phyloP scores from a whole-genome alignment of 2,797 vertebrate species.

The Neosilurus hyrtlii region DNA sequence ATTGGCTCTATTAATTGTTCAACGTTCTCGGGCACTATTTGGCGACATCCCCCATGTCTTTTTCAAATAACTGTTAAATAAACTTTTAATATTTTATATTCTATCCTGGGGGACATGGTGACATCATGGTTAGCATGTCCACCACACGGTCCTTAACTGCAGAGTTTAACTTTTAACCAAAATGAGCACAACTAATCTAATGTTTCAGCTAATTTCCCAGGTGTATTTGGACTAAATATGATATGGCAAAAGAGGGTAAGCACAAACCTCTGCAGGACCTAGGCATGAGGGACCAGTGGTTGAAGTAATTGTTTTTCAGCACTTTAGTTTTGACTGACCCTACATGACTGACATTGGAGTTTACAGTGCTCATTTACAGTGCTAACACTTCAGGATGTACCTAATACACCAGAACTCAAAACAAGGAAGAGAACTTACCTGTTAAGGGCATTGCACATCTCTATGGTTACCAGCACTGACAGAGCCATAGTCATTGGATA shows the following conservation, averaged over 20 bases:
- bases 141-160: neutral
- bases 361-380: neutral
- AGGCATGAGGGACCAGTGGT: neutral
- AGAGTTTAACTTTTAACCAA: neutral
- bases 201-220: neutral
- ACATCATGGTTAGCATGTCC: too few relatives aligned
- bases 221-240: neutral
- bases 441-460: conserved; percentile 82
- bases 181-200: neutral
- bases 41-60: too few relatives aligned
- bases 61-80: neutral
- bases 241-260: neutral
- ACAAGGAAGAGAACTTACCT: conserved; percentile 61
- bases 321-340: neutral
- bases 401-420: neutral
- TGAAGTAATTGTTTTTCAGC: neutral
- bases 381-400: neutral
- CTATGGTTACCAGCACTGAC: conserved; percentile 80
- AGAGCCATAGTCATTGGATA: conserved; percentile 81
- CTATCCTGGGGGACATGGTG: neutral
- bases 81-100: neutral
- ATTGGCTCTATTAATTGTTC: too few relatives aligned
- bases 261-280: neutral
- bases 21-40: too few relatives aligned
- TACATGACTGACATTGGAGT: neutral